Base-by-base conservation (phyloP, 2,113 vertebrate genomes). In the Lophius piscatorius region DNA sequence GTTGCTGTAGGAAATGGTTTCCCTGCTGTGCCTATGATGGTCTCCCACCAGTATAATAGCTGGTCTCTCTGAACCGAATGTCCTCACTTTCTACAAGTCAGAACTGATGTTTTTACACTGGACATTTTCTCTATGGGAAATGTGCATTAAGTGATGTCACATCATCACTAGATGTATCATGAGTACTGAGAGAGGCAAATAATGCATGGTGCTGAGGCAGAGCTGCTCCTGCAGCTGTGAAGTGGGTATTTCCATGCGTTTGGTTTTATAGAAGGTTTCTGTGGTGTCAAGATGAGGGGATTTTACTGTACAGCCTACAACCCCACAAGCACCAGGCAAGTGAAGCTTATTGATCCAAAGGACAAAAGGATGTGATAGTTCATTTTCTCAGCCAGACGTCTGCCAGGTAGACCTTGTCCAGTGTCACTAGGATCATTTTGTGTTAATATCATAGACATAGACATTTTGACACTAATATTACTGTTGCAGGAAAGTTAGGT, bases 341-440 rank as follows among this genome's bases (percentile, higher is more conserved):
- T 45, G 44, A 71, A 33, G 47, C 24, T 8, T 51, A 68, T 66
- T 51, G 70, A 80, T 72, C 63, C 40, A 18, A 59, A 47, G 1
- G 65, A 56, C 45, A 42, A 54, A 57, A 33, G 14, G 13, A 46
- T 14, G 10, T 3, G 13, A 33, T 33, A 31, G 45, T 60, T 40
- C 20, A 57, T 61, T 12, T 23, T 57, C 9, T 17, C 8, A 9
- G 42, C 44, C 28, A 26, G 56, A 68, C 12, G 23, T 45, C 39
- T 55, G 42, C 28, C 35, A 12, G 0, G 13, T 2, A 50, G 59
- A 44, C 39, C 21, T 21, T 56, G 12, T 60, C 31, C 18, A 1
- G 5, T 28, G 49, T 68, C 41, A n/a, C n/a, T n/a, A n/a, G n/a
- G n/a, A n/a, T n/a, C n/a, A n/a, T n/a, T 13, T 24, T 18, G 23